Percentiles rank a stretch among this genome's conserved stretches.
These are phyloP conservation scores for Lagopus leucura DNA, from an alignment of 2,113 vertebrate genomes.

Conservation along the genomic window DNA sequence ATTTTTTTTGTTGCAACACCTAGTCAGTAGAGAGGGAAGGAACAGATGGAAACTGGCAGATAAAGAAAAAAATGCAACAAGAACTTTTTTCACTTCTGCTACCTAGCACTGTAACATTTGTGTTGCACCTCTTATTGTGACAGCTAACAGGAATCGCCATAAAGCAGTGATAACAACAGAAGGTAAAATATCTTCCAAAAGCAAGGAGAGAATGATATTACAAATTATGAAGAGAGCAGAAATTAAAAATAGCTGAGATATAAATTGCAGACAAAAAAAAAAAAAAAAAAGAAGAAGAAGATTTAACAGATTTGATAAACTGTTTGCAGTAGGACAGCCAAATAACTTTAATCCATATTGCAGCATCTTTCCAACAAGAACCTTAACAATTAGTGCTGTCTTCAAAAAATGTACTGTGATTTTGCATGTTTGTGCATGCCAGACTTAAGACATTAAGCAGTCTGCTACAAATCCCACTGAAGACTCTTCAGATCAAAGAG, in stretches of 20 bases:
- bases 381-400: background rate
- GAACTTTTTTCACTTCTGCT: background rate
- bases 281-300: background rate
- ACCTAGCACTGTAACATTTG: background rate
- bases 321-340: rapidly evolving
- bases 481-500: background rate
- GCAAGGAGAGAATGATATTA: background rate
- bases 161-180: background rate
- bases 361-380: background rate
- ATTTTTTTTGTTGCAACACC: background rate
- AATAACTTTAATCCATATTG: background rate
- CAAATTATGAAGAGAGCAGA: background rate
- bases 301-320: background rate
- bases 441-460: background rate
- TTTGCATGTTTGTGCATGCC: background rate
- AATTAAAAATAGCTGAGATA: background rate
- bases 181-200: background rate
- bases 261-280: background rate
- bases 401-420: background rate
- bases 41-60: background rate
- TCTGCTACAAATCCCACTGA: background rate
- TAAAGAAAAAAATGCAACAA: background rate
- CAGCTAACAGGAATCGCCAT: background rate
- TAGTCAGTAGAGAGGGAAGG: background rate
- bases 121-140: background rate